phyloP scores from a whole-genome alignment of 1,140 invertebrate species.

The Condylostylus longicornis region DNA sequence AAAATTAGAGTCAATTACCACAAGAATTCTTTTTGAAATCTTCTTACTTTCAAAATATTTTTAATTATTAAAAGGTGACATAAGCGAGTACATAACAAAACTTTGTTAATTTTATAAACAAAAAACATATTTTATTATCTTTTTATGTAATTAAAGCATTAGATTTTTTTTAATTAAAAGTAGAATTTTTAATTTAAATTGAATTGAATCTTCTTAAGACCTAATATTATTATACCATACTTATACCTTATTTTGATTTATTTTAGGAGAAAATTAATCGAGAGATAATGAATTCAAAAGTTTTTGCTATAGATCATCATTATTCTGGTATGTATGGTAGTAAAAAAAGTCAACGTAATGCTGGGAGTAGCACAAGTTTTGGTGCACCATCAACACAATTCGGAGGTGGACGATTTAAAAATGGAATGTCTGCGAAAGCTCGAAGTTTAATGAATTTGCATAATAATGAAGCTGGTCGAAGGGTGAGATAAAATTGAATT shows the following conservation, averaged over 20 bases:
- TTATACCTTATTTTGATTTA: constrained; percentile 2
- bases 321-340: constrained; percentile 2
- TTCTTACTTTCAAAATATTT: no score
- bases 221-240: not conserved
- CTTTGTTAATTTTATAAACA: no score
- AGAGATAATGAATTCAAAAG: constrained; percentile 28
- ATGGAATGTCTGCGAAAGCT: constrained; percentile 44
- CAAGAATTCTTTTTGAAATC: no score
- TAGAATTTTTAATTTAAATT: not conserved
- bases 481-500: no score
- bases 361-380: constrained; percentile 28
- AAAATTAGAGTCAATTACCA: no score
- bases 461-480: constrained; percentile 84
- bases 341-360: not conserved
- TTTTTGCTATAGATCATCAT: constrained; percentile 15
- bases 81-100: no score
- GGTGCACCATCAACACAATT: constrained; percentile 22
- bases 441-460: constrained; percentile 82
- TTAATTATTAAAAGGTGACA: no score
- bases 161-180: no score
- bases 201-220: not conserved
- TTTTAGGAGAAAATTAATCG: constrained; percentile 30
- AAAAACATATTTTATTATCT: no score
- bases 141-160: no score
- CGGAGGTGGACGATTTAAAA: constrained; percentile 8